Conservation (phyloP, 53 echinoderm and acorn worm species). For the Hippasteria phrygiana region DNA sequence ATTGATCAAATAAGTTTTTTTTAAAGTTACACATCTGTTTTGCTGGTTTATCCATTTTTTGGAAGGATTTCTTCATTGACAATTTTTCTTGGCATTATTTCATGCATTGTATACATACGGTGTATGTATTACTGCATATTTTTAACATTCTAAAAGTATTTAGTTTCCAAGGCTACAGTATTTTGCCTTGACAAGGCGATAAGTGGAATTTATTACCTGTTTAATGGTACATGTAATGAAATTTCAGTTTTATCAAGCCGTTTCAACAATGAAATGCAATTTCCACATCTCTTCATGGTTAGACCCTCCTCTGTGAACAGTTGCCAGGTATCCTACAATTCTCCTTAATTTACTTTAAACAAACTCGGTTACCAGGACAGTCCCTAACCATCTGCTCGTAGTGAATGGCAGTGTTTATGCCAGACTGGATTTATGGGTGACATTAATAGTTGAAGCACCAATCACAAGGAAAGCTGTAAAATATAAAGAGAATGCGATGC, state of each 20-base stretch:
- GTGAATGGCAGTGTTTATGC: constrained; percentile 41
- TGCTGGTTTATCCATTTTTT: no score
- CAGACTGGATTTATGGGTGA: neutral
- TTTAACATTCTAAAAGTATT: no score
- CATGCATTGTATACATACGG: no score
- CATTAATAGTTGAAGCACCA: constrained; percentile 8
- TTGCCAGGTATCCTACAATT: neutral
- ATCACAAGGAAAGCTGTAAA: neutral
- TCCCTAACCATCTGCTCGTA: constrained; percentile 3
- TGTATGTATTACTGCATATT: no score
- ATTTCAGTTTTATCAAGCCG: neutral
- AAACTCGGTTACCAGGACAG: constrained; percentile 1
- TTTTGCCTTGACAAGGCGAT: neutral
- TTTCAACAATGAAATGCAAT: neutral
- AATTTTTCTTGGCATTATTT: no score
- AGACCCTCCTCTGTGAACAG: neutral
- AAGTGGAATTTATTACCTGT: neutral
- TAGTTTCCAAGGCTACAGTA: no score
- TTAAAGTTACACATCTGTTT: no score
- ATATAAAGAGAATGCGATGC: neutral
- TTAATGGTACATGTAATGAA: neutral
- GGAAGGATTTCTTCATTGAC: no score
- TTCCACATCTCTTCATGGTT: neutral
- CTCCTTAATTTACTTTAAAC: neutral
- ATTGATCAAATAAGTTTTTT: no score